Evolutionary conservation across 2,113 vertebrate species (phyloP).

Genomic region (Abramis brama): DNA sequence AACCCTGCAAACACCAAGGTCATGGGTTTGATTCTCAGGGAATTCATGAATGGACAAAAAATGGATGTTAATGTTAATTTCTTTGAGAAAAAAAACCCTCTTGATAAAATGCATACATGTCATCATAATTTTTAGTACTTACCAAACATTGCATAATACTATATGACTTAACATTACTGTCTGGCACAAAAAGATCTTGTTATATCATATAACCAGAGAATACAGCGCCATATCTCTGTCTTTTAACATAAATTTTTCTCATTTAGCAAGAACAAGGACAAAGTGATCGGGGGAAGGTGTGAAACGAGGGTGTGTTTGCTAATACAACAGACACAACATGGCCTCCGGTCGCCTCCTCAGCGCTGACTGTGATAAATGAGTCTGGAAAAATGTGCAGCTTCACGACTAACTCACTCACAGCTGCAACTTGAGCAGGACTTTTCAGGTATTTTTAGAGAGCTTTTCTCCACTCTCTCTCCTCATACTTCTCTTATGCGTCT

Average conservation of each 20-base stretch:
- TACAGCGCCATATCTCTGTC: background rate
- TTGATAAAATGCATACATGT: background rate
- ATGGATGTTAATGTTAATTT: background rate
- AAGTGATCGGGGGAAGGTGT: conserved; percentile 35
- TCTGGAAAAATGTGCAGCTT: conserved; percentile 66
- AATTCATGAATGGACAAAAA: background rate
- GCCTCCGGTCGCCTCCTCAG: conserved; percentile 76
- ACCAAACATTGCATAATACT: background rate
- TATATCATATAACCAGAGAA: background rate
- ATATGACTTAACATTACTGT: background rate
- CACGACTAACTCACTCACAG: conserved; percentile 63
- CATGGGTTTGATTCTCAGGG: background rate
- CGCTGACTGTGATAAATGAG: conserved; percentile 84
- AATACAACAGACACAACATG: conserved; percentile 67
- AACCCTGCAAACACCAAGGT: background rate
- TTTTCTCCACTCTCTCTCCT: conserved; percentile 20
- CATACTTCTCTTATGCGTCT: conserved; percentile 43
- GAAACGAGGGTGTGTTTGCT: conserved; percentile 64
- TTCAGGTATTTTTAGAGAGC: conserved; percentile 66
- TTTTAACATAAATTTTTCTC: conserved; percentile 42
- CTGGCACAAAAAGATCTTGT: background rate
- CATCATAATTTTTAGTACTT: background rate
- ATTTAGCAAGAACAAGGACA: conserved; percentile 48
- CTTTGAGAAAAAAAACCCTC: background rate
- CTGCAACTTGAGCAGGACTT: conserved; percentile 72